Conservation (phyloP, 2,113 vertebrate genomes). For the Melanerpes aurifrons region DNA sequence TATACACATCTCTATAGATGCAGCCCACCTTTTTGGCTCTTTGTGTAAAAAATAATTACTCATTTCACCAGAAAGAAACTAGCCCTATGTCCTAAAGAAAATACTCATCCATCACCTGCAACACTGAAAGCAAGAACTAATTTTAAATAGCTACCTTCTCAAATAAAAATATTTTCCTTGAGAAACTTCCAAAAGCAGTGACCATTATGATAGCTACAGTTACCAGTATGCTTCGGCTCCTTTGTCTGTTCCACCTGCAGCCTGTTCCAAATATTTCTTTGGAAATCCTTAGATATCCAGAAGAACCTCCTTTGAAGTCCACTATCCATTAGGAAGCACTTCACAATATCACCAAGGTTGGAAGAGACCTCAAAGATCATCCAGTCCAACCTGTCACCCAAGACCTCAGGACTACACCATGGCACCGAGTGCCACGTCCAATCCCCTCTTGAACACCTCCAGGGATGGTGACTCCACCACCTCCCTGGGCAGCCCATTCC, state of each 20-base stretch:
- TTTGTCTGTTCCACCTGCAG: background rate
- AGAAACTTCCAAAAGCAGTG: background rate
- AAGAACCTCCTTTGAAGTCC: background rate
- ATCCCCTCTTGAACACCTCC: too few species aligned
- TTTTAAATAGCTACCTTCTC: background rate
- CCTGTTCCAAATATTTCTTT: background rate
- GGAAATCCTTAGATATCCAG: background rate
- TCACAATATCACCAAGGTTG: too few species aligned
- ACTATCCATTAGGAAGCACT: background rate
- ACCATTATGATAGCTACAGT: background rate
- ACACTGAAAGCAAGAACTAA: background rate
- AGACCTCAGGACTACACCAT: too few species aligned
- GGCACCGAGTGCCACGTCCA: too few species aligned
- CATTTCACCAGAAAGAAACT: background rate
- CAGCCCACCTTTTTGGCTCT: background rate
- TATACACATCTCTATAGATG: background rate
- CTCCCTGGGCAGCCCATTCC: too few species aligned
- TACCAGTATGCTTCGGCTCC: background rate
- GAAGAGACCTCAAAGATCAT: too few species aligned
- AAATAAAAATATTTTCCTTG: background rate
- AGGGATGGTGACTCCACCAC: too few species aligned
- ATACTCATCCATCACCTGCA: background rate
- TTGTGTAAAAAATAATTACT: background rate
- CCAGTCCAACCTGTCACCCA: too few species aligned
- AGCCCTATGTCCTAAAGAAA: background rate